phyloP scores from a whole-genome alignment of 2,888 invertebrate genomes.

The Melanotus villosus region DNA sequence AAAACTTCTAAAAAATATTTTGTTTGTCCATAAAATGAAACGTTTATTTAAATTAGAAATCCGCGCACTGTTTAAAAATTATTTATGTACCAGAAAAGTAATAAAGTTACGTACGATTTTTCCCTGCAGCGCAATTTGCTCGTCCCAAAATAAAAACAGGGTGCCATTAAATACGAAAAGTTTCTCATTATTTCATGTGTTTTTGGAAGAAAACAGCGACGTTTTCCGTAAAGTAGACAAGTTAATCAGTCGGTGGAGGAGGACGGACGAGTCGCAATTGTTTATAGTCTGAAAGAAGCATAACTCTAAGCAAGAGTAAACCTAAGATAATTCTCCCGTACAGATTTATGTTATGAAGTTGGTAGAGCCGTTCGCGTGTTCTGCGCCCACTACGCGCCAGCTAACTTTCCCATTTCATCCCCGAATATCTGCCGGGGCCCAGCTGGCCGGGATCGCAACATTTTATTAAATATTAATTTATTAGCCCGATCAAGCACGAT shows the following conservation, averaged over 20 bases:
- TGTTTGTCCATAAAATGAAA: too few relatives aligned
- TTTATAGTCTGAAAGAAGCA: conserved; percentile 57
- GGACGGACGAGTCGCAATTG: conserved; percentile 55
- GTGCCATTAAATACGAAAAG: conserved; percentile 44
- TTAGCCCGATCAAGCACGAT: conserved; percentile 59
- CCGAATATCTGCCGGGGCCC: conserved; percentile 51
- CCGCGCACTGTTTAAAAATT: too few relatives aligned
- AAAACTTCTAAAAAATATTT: too few relatives aligned
- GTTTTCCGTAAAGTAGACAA: conserved; percentile 59
- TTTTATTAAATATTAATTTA: conserved; percentile 62
- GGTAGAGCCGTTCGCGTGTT: conserved; percentile 52
- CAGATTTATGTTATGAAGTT: conserved; percentile 60
- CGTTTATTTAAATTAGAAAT: too few relatives aligned
- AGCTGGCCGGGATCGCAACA: conserved; percentile 55
- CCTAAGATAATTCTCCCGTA: conserved; percentile 57
- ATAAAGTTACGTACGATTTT: conserved; percentile 8
- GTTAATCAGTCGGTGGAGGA: conserved; percentile 57
- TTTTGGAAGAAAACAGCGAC: conserved; percentile 46
- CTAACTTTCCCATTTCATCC: conserved; percentile 55
- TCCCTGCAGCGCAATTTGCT: conserved; percentile 14
- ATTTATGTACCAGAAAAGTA: neutral
- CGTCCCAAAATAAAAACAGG: conserved; percentile 20
- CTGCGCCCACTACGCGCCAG: conserved; percentile 48
- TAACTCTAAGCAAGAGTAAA: conserved; percentile 56
- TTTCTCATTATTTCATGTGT: conserved; percentile 54